phyloP scores from a whole-genome alignment of 2,797 vertebrate genomes.

The Antrozous pallidus region DNA sequence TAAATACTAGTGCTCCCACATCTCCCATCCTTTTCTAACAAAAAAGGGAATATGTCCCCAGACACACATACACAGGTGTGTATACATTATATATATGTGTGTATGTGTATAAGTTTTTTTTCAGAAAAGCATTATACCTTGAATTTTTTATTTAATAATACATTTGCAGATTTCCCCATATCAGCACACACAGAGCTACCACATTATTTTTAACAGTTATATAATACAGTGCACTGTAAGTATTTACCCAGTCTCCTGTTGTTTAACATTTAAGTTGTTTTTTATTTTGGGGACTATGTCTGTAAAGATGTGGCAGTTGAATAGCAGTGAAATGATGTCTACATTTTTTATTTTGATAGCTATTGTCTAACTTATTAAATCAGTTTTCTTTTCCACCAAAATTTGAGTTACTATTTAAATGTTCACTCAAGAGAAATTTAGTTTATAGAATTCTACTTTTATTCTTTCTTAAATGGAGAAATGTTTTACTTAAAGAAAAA shows the following conservation, averaged over 20 bases:
- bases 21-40: neutral
- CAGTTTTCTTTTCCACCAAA: neutral
- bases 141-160: constrained; percentile 21
- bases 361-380: constrained; percentile 2
- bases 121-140: neutral
- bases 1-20: neutral
- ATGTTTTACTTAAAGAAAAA: constrained; percentile 2
- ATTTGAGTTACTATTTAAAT: neutral
- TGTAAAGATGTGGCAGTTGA: neutral
- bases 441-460: neutral
- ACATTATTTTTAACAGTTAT: neutral
- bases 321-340: neutral
- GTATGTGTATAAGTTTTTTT: neutral
- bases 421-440: constrained; percentile 6
- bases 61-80: neutral
- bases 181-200: neutral
- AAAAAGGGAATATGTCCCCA: neutral
- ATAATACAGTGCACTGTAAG: neutral
- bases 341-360: neutral
- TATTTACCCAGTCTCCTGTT: neutral
- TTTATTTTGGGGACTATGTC: constrained; percentile 18
- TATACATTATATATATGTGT: neutral
- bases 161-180: neutral
- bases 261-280: constrained; percentile 10
- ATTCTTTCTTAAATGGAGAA: neutral